Base-by-base conservation (phyloP, 2,797 vertebrate genomes). In the Florisuga fusca region DNA sequence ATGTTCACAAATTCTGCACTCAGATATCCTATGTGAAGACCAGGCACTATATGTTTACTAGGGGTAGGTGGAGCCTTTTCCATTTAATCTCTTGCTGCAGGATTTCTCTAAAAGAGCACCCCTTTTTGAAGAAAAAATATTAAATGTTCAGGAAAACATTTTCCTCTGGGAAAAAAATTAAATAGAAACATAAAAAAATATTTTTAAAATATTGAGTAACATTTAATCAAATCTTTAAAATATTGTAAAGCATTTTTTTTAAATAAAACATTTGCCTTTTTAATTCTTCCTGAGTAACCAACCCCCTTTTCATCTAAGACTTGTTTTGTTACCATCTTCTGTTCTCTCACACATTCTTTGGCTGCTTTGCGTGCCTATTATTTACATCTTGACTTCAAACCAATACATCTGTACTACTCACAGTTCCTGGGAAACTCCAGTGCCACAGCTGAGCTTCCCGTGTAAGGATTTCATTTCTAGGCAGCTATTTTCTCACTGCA, bases 311-410 rank as follows among this genome's bases (percentile, higher is more conserved):
- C 69, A 77, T 25, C 25, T 71, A 91, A 36, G 53, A 89, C 12
- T 87, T 91, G 10, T 61, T 76, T 87, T 87, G n/a, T 68, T 74
- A 38, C 36, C 53, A 10, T 64, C 68, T 77, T 87, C 58, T 88
- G 25, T 75, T 93, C 64, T 80, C 75, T 72, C 64, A 18, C 23
- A 81, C 64, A 67, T 91, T 94, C 69, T 92, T 83, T 68, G 71
- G 34, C 82, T 91, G 82, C 79, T 86, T 94, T 58, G 76, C 23
- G 2, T 72, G 38, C 50, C 31, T 81, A 11, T 46, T 86, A 69
- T 25, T 93, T 91, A 64, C 64, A 46, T 85, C 68, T 74, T 74
- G 15, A 89, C 61, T 93, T 87, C 58, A 91, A 89, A 89, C 20
- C 33, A 73, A 36, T 25, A 6, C 12, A 54, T 72, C 78, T 76